phyloP scores from a whole-genome alignment of 2,888 invertebrate species.

The Cryptophagus acutangulus region DNA sequence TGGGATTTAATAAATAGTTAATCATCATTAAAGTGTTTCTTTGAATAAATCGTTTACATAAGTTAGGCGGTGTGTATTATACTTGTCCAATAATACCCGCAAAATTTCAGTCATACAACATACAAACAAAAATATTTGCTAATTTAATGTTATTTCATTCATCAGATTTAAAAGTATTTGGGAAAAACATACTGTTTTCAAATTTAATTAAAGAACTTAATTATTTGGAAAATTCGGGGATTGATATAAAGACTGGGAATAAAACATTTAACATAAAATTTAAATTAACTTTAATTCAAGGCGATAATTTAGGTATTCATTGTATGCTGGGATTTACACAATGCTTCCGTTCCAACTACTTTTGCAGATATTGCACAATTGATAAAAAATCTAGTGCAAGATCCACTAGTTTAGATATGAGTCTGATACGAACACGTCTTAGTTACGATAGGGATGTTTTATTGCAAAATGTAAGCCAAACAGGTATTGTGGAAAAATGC shows the following conservation, averaged over 20 bases:
- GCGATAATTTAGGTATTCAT: not conserved
- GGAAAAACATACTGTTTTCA: not conserved
- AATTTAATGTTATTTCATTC: not conserved
- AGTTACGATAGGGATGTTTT: not conserved
- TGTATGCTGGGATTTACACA: not conserved
- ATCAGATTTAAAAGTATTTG: conserved; percentile 1
- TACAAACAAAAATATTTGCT: not conserved
- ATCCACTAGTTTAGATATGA: not conserved
- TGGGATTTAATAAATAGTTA: too few relatives aligned
- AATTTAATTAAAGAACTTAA: not conserved
- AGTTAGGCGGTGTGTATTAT: conserved; percentile 9
- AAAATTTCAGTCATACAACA: conserved; percentile 3
- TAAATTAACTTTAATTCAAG: not conserved
- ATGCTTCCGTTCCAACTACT: not conserved
- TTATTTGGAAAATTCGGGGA: not conserved
- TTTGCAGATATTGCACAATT: not conserved
- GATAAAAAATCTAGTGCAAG: not conserved
- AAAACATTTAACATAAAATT: not conserved
- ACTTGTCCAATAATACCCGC: not conserved
- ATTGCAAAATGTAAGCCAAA: not conserved
- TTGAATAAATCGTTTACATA: too few relatives aligned
- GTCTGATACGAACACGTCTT: not conserved
- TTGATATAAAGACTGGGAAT: not conserved
- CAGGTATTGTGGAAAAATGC: conserved; percentile 1
- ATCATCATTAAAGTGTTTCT: too few relatives aligned